Conservation (phyloP, 2,888 invertebrate species). For the Himalopsyche kuldschensis region DNA sequence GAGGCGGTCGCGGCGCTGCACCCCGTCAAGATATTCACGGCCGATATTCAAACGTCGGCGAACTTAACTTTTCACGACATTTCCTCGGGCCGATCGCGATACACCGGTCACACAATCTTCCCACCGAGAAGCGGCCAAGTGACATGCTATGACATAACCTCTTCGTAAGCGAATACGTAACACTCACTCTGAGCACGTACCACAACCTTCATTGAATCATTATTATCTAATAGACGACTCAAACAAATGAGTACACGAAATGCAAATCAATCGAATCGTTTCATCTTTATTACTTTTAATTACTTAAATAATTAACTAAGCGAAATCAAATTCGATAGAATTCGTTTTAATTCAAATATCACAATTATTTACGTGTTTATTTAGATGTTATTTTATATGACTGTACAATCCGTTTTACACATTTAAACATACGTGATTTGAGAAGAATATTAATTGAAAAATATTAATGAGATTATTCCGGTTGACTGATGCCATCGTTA, state of each 20-base stretch:
- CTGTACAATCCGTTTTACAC: background rate
- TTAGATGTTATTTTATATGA: background rate
- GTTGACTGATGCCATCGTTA: background rate
- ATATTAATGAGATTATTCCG: background rate
- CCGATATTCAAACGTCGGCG: background rate
- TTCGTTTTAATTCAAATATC: background rate
- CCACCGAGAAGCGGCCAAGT: background rate
- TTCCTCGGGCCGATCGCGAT: background rate
- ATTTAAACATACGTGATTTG: background rate
- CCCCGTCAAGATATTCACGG: background rate
- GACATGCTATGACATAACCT: background rate
- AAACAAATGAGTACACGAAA: background rate
- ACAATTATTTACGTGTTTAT: background rate
- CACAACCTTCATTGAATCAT: background rate
- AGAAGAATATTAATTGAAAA: background rate
- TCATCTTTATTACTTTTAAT: background rate
- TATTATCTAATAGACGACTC: background rate
- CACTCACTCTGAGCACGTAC: background rate
- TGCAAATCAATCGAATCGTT: background rate
- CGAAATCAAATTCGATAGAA: background rate
- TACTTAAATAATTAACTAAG: background rate
- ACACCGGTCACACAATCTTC: background rate
- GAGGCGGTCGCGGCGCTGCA: background rate
- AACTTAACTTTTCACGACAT: background rate
- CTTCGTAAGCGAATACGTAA: background rate